Base-by-base conservation (phyloP, 2,888 invertebrate genomes). In the Acanthoscelides obtectus region DNA sequence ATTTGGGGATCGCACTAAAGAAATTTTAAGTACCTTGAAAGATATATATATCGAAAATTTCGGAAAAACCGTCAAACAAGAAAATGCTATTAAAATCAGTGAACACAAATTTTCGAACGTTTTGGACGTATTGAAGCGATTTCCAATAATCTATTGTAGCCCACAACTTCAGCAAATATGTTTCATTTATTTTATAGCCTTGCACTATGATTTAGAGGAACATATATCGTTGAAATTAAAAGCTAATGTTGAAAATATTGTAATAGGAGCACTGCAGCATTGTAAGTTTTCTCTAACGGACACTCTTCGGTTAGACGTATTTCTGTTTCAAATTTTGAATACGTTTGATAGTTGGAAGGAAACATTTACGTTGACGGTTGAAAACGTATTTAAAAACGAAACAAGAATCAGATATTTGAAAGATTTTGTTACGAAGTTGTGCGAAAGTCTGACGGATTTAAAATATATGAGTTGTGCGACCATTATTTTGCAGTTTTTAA, bases 181-280 rank as follows among this genome's bases (percentile, higher is more conserved):
- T 27, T 75, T 83, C 5, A 69, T 83, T 20, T 82, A 80, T 75
- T 75, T 84, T 19, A 75, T 81, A 69, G 76, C 81, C 12, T 71
- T 85, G 25, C 79, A 80, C 68, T 78, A 72, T 70, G 83, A 84
- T 76, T 70, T 83, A 25, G 73, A 70, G 22, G 22, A 64, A 22
- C 70, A 73, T 64, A 73, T 77, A 67, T 71, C 21, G 6, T 72
- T 68, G 67, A 72, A 73, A 17, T 20, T 77, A 12, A 72, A 73
- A 70, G 22, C 22, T 8, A 27, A 25, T 27, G 22, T 74, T 21
- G 79, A 78, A 69, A 69, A 73, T 67, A 20, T 79, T 20, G 76
- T 83, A 66, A 76, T 81, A 82, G 83, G 82, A 70, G 75, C 81
- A 64, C 68, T 80, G 3, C 80, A 81, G 71, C 73, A 77, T 45